Evolutionary conservation across 2,113 vertebrate genomes (phyloP), one percentile per base, ranked within the genome.

Genomic region (Uria lomvia): DNA sequence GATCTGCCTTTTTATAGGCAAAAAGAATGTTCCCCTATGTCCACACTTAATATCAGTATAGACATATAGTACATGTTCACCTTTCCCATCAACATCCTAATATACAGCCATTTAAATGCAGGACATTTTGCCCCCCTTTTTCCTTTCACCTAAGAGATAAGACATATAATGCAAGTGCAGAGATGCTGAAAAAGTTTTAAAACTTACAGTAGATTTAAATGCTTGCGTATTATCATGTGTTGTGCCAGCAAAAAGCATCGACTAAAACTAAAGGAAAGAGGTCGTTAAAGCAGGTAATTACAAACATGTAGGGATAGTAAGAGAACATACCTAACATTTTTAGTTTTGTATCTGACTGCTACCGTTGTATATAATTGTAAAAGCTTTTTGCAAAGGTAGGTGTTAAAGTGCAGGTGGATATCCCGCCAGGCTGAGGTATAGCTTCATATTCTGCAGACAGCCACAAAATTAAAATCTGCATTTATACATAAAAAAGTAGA

Each of bases 1-100:
- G 96, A 94, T 74, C 56, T 81, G 73, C 63, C 94, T 96, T 97
- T 97, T 97, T 96, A 98, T 91, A 83, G 95, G 90, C 77, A 97
- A 94, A 97, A 96, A 67, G 83, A 97, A 97, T 68, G 62, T 91
- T 97, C 96, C 96, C 85, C 92, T 85, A 97, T 94, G 83, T 94
- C 86, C 74, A 85, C 80, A 94, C 83, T 96, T 97, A 96, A 95
- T 95, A 97, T 93, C 83, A 88, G 60, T 88, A 94, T 92, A 95
- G 94, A 97, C 96, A 93, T 94, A 86, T 19, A 94, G 72, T 56
- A 59, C 14, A 23, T 45, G 93, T 88, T 92, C 87, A 97, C 90
- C 95, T 97, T 94, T 95, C 76, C 83, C 82, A 94, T 58, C 87
- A 86, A 95, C 82, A 97, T 92, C 92, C 94, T 78, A 87, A 87